phyloP scores from a whole-genome alignment of 2,113 vertebrate genomes.

The Osmerus eperlanus region DNA sequence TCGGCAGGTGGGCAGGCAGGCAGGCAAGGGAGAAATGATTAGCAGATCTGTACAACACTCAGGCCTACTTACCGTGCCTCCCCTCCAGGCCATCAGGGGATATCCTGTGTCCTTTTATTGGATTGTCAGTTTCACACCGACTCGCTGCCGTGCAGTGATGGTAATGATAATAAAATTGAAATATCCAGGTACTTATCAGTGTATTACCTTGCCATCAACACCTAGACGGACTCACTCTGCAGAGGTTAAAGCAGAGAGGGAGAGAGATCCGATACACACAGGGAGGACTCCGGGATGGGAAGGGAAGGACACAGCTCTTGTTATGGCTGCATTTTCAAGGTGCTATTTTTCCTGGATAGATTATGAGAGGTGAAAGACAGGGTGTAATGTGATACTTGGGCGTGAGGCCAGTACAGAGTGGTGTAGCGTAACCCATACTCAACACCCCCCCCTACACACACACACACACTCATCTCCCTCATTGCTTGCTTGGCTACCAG shows the following conservation, averaged over 20 bases:
- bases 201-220: constrained; percentile 73
- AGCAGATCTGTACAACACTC: constrained; percentile 44
- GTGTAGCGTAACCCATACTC: constrained; percentile 61
- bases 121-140: constrained; percentile 68
- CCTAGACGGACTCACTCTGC: constrained; percentile 52
- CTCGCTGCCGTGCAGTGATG: constrained; percentile 46
- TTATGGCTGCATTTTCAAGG: constrained; percentile 51
- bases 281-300: constrained; percentile 15
- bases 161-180: constrained; percentile 77
- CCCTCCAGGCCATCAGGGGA: constrained; percentile 43
- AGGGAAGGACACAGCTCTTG: constrained; percentile 22
- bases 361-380: constrained; percentile 20
- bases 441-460: constrained; percentile 43
- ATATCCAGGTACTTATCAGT: constrained; percentile 75
- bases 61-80: constrained; percentile 29
- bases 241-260: constrained; percentile 52
- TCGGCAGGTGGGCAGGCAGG: not conserved
- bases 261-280: constrained; percentile 55
- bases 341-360: constrained; percentile 58
- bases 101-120: constrained; percentile 71
- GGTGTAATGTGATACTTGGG: constrained; percentile 65
- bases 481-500: constrained; percentile 5
- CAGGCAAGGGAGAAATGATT: constrained; percentile 35
- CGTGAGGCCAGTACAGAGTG: constrained; percentile 60
- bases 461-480: not conserved